Percentiles rank a stretch among this genome's conserved stretches.
These are phyloP conservation scores for Napeogenes sylphis DNA, from an alignment of 2,888 invertebrate genomes.

Conservation along the genomic window DNA sequence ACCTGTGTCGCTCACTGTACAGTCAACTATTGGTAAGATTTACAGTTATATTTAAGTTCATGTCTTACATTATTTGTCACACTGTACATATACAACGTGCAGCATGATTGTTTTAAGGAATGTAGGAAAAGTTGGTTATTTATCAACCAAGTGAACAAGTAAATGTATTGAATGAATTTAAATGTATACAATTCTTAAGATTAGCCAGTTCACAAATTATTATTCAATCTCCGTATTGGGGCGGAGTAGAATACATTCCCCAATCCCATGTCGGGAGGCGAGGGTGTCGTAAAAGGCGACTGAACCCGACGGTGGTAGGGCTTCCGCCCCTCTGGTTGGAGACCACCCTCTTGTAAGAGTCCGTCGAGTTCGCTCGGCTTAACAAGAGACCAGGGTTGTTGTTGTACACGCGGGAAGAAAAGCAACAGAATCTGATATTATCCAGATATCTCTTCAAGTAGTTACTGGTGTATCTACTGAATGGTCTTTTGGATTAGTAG, in stretches of 20 bases:
- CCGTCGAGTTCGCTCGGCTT: slow-evolving; percentile 6
- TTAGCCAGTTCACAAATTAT: not conserved
- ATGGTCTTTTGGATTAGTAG: not conserved
- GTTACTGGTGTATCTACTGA: slow-evolving; percentile 6
- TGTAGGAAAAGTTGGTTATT: too few species aligned
- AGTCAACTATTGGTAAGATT: slow-evolving; percentile 44
- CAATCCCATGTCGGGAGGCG: slow-evolving; percentile 32
- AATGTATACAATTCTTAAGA: not conserved
- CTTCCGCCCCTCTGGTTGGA: slow-evolving; percentile 28
- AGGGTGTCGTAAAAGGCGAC: slow-evolving; percentile 35
- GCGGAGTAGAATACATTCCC: slow-evolving; percentile 33
- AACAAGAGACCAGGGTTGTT: slow-evolving; percentile 1
- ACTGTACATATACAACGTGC: slow-evolving; percentile 26
- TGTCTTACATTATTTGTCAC: slow-evolving; percentile 27
- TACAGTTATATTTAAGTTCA: slow-evolving; percentile 17
- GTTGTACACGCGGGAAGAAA: not conserved
- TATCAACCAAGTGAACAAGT: too few species aligned
- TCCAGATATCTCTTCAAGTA: not conserved
- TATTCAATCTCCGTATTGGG: slow-evolving; percentile 29
- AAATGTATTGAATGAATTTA: too few species aligned
- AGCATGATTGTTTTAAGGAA: slow-evolving; percentile 26
- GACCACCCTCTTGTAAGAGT: slow-evolving; percentile 30
- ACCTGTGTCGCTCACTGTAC: slow-evolving; percentile 74
- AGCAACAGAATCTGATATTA: not conserved
- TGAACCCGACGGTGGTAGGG: slow-evolving; percentile 34